Evolutionary conservation across 2,113 vertebrate genomes (phyloP), one percentile per base, ranked within the genome.

Genomic region (Propithecus coquereli): DNA sequence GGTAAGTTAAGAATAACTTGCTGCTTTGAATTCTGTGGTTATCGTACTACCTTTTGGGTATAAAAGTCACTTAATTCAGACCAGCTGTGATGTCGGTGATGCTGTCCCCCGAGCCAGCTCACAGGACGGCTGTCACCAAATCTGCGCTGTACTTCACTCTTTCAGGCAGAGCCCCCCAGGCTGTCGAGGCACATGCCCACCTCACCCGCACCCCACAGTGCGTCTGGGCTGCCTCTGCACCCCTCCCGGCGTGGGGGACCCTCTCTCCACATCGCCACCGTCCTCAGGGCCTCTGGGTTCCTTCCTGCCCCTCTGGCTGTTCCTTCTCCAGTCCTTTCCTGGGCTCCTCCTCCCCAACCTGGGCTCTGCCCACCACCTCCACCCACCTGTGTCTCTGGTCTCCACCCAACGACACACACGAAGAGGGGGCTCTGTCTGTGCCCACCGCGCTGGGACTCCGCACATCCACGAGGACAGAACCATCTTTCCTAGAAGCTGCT

Each of bases 391-490:
- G 30, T 13, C 76, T 80, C 9, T 17, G 66, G 66, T 14, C 52
- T 11, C 47, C 52, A 10, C 22, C 37, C 10, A 5, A 8, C 7
- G 32, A 50, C 34, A 9, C 6, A 22, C 6, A 0, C 6, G 20
- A 54, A 34, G 59, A 18, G 20, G 43, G 11, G 5, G 4, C 61
- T 81, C 47, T 52, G 2, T 18, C 14, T 10, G 50, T n/a, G 23
- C 6, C 14, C 74, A 37, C 20, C 37, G 50, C 16, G 11, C 54
- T 71, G n/a, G 27, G 32, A n/a, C 45, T 77, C 57, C 37, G 57
- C 23, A 81, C 37, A 32, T 7, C 77, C 30, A 59, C 20, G 59
- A 14, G 30, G 32, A 65, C 40, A 59, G 20, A 5, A 5, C 5
- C 32, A 37, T 47, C 66, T 57, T 61, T 54, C 79, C 77, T 32